phyloP scores from a whole-genome alignment of 1,140 invertebrate species.

The Meteorus sp. region DNA sequence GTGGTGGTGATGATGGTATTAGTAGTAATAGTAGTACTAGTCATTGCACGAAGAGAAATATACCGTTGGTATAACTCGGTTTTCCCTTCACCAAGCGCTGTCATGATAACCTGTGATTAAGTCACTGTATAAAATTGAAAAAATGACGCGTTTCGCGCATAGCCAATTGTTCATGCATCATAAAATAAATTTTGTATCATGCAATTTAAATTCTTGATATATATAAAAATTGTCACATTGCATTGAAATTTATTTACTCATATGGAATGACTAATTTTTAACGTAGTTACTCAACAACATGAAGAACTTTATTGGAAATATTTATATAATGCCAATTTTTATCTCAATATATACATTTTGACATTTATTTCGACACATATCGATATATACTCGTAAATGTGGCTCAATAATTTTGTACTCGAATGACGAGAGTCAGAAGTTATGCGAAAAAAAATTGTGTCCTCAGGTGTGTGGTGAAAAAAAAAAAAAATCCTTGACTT shows the following conservation, averaged over 20 bases:
- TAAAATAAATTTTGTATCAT: constrained; percentile 2
- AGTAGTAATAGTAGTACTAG: no score
- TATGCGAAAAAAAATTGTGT: background rate
- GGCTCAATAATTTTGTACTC: no score
- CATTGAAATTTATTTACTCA: background rate
- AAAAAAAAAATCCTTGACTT: background rate
- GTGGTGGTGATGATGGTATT: no score
- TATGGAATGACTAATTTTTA: no score
- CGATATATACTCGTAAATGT: no score
- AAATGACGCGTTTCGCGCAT: constrained; percentile 9
- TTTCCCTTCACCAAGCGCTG: background rate
- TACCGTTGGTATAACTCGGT: constrained; percentile 16
- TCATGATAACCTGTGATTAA: constrained; percentile 22
- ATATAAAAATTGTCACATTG: background rate
- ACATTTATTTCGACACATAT: no score
- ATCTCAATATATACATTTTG: no score
- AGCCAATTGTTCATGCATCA: background rate
- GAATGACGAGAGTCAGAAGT: no score
- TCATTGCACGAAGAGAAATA: constrained; percentile 11
- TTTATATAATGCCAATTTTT: no score
- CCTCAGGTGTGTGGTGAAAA: background rate
- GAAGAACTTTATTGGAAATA: no score
- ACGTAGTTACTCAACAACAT: no score
- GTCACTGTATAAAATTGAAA: constrained; percentile 24
- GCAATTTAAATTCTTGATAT: background rate